phyloP scores from a whole-genome alignment of 2,888 invertebrate species.

The Spatulosminthurus flaviceps region DNA sequence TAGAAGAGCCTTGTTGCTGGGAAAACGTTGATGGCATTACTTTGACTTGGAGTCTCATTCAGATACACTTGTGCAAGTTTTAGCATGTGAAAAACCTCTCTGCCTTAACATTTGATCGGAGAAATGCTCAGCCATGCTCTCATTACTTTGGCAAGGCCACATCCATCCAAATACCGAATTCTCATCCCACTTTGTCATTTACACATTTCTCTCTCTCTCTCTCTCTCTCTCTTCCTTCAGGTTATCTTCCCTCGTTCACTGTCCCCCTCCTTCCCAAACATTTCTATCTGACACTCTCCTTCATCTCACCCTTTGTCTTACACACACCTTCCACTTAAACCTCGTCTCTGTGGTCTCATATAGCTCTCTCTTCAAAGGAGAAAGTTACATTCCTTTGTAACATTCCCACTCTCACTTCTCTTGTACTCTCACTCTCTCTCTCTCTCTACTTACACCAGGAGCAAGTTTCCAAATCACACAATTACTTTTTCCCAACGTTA shows the following conservation, averaged over 20 bases:
- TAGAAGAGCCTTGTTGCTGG: too few relatives aligned
- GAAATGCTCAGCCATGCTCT: neutral
- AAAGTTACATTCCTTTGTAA: neutral
- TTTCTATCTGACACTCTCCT: neutral
- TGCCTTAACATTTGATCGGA: neutral
- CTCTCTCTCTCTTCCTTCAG: neutral
- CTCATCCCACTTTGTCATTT: neutral
- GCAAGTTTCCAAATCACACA: too few relatives aligned
- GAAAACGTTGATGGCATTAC: constrained; percentile 19
- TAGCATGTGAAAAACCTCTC: constrained; percentile 30
- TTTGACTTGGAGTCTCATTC: constrained; percentile 8
- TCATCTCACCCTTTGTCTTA: too few relatives aligned
- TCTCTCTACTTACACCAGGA: too few relatives aligned
- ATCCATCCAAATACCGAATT: neutral
- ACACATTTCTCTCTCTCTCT: neutral
- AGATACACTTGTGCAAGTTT: constrained; percentile 26
- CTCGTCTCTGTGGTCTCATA: neutral
- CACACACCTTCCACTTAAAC: too few relatives aligned
- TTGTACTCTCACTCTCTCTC: too few relatives aligned
- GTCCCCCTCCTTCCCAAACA: neutral
- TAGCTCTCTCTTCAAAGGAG: neutral
- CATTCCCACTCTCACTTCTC: too few relatives aligned
- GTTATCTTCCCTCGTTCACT: neutral
- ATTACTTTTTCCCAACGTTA: too few relatives aligned
- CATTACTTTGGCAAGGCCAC: neutral